A percentile compares a stretch with the other conserved stretches of the same genome.
Conservation (phyloP, 35 echinoderm and acorn worm genomes). For the Hemicentrotus pulcherrimus region DNA sequence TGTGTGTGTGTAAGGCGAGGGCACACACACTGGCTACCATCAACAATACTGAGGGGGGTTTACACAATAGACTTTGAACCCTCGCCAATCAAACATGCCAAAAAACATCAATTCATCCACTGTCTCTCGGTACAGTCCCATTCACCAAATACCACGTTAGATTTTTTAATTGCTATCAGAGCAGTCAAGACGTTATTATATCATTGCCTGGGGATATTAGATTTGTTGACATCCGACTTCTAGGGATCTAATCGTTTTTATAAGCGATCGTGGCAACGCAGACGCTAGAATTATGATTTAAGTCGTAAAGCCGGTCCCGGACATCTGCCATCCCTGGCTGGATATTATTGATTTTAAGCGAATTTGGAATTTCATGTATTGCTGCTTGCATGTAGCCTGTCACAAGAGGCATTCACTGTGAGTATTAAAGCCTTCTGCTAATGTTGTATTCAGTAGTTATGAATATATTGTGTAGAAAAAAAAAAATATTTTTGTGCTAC, state of each 20-base stretch:
- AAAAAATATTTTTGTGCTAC: too few relatives aligned
- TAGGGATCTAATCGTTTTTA: background rate
- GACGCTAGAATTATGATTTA: background rate
- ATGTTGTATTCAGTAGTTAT: background rate
- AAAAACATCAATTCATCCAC: background rate
- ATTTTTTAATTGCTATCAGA: background rate
- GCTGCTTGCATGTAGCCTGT: background rate
- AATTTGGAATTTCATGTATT: background rate
- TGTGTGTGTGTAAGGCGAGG: background rate
- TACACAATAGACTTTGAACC: conserved; percentile 2
- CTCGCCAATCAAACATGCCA: background rate
- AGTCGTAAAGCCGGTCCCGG: background rate
- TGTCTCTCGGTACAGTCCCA: background rate
- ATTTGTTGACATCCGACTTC: background rate
- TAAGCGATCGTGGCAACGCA: background rate
- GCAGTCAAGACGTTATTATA: background rate
- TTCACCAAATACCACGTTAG: conserved; percentile 22
- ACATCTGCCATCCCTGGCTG: background rate
- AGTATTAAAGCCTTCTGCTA: background rate
- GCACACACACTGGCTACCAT: background rate
- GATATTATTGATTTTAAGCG: background rate
- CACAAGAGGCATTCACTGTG: background rate
- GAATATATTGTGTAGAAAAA: too few relatives aligned
- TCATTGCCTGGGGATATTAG: background rate
- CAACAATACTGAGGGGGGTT: background rate